These are phyloP conservation scores for Halcyon senegalensis DNA, from an alignment of 2,113 vertebrate species.

Conservation along the genomic window DNA sequence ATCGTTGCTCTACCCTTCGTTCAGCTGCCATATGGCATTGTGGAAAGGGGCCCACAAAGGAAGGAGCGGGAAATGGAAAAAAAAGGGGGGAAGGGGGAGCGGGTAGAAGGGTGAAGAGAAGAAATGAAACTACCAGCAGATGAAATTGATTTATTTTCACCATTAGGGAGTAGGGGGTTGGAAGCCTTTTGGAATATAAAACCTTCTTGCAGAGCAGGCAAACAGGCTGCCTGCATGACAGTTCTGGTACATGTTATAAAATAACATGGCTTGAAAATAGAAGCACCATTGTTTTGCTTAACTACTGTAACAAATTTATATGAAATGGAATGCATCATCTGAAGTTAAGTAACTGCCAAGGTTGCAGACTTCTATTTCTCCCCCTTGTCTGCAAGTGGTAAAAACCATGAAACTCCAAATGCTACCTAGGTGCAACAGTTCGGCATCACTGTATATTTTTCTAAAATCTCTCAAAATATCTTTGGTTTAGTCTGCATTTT, in stretches of 20 bases:
- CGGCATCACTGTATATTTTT: not conserved
- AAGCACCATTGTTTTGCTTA: constrained; percentile 75
- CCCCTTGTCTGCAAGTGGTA: not conserved
- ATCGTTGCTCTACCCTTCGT: constrained; percentile 74
- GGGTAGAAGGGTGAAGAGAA: not conserved
- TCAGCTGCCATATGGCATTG: constrained; percentile 95
- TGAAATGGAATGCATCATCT: constrained; percentile 64
- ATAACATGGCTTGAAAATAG: constrained; percentile 73
- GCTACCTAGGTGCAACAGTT: not conserved
- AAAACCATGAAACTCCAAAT: not conserved
- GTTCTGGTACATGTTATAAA: constrained; percentile 66
- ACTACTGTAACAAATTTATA: constrained; percentile 71
- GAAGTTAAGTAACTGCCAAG: constrained; percentile 27
- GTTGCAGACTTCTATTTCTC: constrained; percentile 2
- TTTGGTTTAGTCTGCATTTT: constrained; percentile 31
- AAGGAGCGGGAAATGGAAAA: constrained; percentile 16
- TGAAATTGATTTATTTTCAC: constrained; percentile 89
- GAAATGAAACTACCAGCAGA: constrained; percentile 81
- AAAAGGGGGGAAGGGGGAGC: accelerated
- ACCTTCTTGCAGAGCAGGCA: constrained; percentile 51
- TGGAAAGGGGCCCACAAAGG: constrained; percentile 76
- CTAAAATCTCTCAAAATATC: constrained; percentile 44
- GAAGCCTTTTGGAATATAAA: constrained; percentile 75
- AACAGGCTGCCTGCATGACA: constrained; percentile 71
- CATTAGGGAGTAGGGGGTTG: constrained; percentile 46